phyloP scores from a whole-genome alignment of 2,797 vertebrate species.

The Balearica regulorum region DNA sequence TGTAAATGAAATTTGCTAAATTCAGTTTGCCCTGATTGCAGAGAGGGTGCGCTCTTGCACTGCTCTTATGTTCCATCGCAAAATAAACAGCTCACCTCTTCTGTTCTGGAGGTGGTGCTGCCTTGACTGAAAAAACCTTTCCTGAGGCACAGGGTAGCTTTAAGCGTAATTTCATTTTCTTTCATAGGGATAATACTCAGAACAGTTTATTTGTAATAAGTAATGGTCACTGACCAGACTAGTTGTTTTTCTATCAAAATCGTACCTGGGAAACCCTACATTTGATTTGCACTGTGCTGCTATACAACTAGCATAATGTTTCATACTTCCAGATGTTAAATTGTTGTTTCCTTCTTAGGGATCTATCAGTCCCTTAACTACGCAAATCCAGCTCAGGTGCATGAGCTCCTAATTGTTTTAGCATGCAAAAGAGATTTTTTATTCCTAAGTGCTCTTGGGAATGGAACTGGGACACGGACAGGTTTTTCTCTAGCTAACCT shows the following conservation, averaged over 20 bases:
- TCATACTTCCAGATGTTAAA: not conserved
- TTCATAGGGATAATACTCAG: not conserved
- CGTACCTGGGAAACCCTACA: not conserved
- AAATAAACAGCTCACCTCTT: rapidly evolving
- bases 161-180: not conserved
- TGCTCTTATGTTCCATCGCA: not conserved
- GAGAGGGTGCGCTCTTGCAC: conserved; percentile 52
- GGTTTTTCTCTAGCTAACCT: not conserved
- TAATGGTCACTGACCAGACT: not conserved
- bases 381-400: not conserved
- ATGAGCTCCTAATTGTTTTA: not conserved
- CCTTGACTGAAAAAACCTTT: not conserved
- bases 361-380: not conserved
- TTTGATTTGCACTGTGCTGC: not conserved
- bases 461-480: not conserved
- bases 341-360: not conserved
- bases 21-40: not conserved
- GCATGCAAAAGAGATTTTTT: not conserved
- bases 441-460: not conserved
- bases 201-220: not conserved
- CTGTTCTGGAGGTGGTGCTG: not conserved
- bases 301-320: not conserved
- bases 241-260: not conserved
- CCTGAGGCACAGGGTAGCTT: not conserved
- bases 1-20: not conserved